Base-by-base conservation (phyloP, 2,113 vertebrate species). In the Heliornis fulica region DNA sequence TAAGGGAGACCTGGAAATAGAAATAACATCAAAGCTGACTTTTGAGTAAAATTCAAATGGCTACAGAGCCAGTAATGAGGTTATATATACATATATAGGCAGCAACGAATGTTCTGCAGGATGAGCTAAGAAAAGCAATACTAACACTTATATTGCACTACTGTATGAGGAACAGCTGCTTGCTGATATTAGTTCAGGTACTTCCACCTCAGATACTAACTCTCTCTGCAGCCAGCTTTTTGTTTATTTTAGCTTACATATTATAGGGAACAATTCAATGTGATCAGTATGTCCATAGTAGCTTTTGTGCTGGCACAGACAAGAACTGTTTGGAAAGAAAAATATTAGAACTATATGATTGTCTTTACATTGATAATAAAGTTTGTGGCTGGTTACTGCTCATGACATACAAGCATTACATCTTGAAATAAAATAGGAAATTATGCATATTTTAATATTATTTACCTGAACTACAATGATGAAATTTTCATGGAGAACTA, bases 1-100 rank as follows among this genome's bases (percentile, higher is more conserved):
- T 71, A 96, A 63, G 48, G 96, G 94, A 93, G 96, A 94, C 66
- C 97, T 97, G 78, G 68, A 94, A 93, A 95, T 9, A 41, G 63
- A 88, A 95, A 89, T 72, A 95, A 90, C n/a, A 97, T 83, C 86
- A 96, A 96, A 93, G 16, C 41, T 93, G 74, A 85, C 63, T 90
- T 94, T 50, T 29, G 50, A 43, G 41, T 3, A 45, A 72, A 92
- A 96, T 63, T 63, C 60, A 87, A 92, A 83, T 26, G 25, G 60
- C 83, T 92, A 87, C 61, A 71, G 64, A 97, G 90, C 19, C 56
- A 83, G 36, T 79, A 91, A 86, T 83, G 83, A 93, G 60, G 57
- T 65, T 82, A 83, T 10, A 40, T 14, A 13, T 3, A 23, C 31
- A 75, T 3, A 23, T 28, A 75, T 43, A 89, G 29, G 12, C 51